Evolutionary conservation across 2,113 vertebrate species (phyloP).

Genomic region (Tetrax tetrax): DNA sequence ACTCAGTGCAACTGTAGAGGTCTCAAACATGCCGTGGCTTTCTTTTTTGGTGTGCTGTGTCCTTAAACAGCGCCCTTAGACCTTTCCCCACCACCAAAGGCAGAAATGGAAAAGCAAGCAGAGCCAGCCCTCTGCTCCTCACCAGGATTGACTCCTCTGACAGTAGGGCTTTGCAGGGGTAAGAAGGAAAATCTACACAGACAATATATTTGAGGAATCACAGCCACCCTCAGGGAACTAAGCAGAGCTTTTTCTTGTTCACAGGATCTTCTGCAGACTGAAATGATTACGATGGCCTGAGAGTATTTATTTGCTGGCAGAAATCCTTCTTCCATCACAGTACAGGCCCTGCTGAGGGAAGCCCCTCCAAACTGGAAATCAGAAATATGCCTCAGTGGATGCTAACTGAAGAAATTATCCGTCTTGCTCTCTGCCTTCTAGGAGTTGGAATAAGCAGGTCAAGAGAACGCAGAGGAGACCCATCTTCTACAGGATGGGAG

Average conservation of each 20-base stretch:
- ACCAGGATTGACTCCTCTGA: background rate
- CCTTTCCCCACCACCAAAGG: rapidly evolving
- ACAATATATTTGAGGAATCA: background rate
- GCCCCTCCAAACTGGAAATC: background rate
- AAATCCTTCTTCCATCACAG: background rate
- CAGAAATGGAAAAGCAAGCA: background rate
- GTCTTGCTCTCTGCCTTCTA: background rate
- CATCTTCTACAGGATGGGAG: background rate
- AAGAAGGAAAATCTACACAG: background rate
- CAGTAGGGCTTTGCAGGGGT: background rate
- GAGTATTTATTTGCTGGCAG: background rate
- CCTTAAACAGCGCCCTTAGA: background rate
- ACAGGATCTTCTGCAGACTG: background rate
- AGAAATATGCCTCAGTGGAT: background rate
- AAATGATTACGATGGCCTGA: background rate
- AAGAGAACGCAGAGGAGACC: background rate
- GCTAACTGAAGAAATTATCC: background rate
- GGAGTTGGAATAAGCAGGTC: background rate
- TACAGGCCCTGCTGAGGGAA: background rate
- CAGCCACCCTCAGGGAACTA: background rate
- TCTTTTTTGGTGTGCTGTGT: too few relatives aligned
- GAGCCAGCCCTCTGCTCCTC: background rate
- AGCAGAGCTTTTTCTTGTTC: background rate
- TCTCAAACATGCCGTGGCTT: background rate
- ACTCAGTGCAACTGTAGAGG: background rate